Evolutionary conservation across 2,797 vertebrate species (phyloP).

Genomic region (Halcyon smyrnensis): DNA sequence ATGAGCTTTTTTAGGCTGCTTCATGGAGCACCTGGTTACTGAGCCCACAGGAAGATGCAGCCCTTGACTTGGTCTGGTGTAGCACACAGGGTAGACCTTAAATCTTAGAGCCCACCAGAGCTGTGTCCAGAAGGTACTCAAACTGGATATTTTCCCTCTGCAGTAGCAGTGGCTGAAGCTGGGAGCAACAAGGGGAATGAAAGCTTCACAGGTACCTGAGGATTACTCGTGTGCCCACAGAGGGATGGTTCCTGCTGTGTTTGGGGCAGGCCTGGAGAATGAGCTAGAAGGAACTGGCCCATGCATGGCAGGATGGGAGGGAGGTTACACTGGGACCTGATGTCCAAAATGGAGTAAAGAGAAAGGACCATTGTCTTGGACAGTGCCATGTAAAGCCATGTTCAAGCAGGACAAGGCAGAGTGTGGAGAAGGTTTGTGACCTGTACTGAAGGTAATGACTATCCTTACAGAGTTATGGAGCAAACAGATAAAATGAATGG

Average conservation of each 20-base stretch:
- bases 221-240: not conserved
- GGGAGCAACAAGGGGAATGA: not conserved
- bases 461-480: not conserved
- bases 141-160: rapidly evolving
- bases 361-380: not conserved
- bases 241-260: not conserved
- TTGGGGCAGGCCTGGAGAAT: not conserved
- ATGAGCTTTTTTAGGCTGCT: not conserved
- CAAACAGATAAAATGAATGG: not conserved
- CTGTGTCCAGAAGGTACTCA: not conserved
- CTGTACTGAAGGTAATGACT: not conserved
- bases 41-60: not conserved
- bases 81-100: not conserved
- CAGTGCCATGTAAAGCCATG: rapidly evolving
- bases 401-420: not conserved
- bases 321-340: rapidly evolving
- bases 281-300: not conserved
- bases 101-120: not conserved
- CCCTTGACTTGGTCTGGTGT: not conserved
- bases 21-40: not conserved
- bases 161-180: not conserved
- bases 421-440: not conserved
- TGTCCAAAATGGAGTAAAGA: rapidly evolving
- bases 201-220: not conserved
- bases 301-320: not conserved